Conservation (phyloP, 2,888 invertebrate species). For the Drosophila suboccidentalis region DNA sequence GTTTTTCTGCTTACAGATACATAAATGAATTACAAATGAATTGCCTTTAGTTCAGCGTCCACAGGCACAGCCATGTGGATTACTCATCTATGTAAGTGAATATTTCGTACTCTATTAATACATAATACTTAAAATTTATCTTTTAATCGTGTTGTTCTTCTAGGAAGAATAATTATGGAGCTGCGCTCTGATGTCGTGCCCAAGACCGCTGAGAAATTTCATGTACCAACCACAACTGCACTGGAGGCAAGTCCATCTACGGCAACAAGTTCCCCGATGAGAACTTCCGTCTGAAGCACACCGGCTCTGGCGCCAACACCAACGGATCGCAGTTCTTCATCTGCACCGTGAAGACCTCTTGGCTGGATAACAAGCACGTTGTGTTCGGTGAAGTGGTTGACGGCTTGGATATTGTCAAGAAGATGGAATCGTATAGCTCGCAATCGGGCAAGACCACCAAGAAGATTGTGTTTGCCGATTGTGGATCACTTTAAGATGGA, state of each 20-base stretch:
- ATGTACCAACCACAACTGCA: slow-evolving; percentile 97
- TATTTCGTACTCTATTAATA: no score
- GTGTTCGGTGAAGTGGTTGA: slow-evolving; percentile 97
- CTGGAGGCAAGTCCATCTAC: slow-evolving; percentile 98
- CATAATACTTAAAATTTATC: no score
- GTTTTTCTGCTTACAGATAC: no score
- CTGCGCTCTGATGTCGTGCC: slow-evolving; percentile 96
- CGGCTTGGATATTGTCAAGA: slow-evolving; percentile 96
- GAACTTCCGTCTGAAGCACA: slow-evolving; percentile 98
- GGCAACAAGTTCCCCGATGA: slow-evolving; percentile 98
- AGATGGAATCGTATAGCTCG: slow-evolving; percentile 93
- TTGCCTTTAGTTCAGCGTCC: no score
- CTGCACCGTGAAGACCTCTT: slow-evolving; percentile 95
- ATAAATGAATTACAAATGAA: no score
- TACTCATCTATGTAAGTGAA: no score
- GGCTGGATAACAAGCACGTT: slow-evolving; percentile 98
- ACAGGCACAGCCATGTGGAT: no score
- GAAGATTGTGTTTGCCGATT: slow-evolving; percentile 92
- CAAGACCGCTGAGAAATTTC: slow-evolving; percentile 98
- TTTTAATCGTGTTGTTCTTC: no score
- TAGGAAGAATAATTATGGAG: no score
- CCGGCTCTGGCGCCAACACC: slow-evolving; percentile 96
- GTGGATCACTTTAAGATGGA: slow-evolving; percentile 90
- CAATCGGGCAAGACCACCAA: slow-evolving; percentile 94
- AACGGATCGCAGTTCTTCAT: slow-evolving; percentile 99